A percentile compares a stretch with the other conserved stretches of the same genome.
Evolutionary conservation across 53 echinoderm and acorn worm species (phyloP).

Genomic region (Glandiceps talaboti): DNA sequence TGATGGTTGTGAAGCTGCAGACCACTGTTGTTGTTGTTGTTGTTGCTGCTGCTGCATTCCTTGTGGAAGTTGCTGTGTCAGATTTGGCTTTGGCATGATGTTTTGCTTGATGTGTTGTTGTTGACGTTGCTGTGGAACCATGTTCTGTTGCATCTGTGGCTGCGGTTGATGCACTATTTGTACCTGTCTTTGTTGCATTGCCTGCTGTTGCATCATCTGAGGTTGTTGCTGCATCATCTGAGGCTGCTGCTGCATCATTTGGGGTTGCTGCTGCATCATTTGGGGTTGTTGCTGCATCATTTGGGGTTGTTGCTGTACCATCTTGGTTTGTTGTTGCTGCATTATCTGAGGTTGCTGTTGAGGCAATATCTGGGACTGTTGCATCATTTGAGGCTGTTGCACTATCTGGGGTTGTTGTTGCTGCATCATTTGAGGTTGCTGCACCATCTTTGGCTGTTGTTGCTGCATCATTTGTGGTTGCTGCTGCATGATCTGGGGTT

Average conservation of each 20-base stretch:
- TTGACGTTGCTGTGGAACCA: background rate
- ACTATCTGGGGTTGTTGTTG: background rate
- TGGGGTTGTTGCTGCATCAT: conserved; percentile 12
- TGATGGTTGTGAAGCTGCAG: background rate
- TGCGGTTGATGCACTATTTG: background rate
- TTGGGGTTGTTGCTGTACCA: conserved; percentile 12
- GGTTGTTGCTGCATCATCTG: conserved; percentile 4
- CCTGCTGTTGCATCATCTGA: background rate
- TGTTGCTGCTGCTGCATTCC: conserved; percentile 1
- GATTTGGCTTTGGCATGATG: background rate
- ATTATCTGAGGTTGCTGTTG: conserved; percentile 5
- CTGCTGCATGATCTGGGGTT: conserved; percentile 21
- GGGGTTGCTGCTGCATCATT: background rate
- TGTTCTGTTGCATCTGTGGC: conserved; percentile 9
- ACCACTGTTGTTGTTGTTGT: background rate
- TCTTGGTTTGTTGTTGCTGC: background rate
- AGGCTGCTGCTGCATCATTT: conserved; percentile 15
- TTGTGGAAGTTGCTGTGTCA: conserved; percentile 4
- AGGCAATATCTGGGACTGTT: conserved; percentile 11
- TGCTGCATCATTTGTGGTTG: conserved; percentile 19
- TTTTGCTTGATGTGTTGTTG: background rate
- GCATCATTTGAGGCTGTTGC: conserved; percentile 14
- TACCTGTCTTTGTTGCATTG: background rate
- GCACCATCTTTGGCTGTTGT: no score
- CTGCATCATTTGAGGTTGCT: background rate